These are phyloP conservation scores for Peromyscus nudipes DNA, from an alignment of 2,797 vertebrate species.

Conservation along the genomic window DNA sequence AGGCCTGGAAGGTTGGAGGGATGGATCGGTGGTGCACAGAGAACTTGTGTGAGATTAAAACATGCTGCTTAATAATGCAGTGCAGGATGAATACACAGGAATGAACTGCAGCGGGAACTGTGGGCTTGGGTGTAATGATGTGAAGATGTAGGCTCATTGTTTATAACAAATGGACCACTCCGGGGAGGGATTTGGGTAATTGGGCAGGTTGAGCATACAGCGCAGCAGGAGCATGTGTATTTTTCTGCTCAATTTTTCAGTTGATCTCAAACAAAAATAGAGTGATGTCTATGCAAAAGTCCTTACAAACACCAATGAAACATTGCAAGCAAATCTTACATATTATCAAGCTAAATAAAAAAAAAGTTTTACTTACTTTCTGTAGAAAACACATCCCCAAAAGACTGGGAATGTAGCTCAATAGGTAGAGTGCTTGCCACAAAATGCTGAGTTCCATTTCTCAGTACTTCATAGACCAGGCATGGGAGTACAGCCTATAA, in stretches of 20 bases:
- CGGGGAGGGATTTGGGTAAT: neutral
- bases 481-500: neutral
- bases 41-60: neutral
- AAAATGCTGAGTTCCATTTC: neutral
- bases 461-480: neutral
- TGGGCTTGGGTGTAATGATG: neutral
- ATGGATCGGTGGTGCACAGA: neutral
- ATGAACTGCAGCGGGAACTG: neutral
- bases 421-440: neutral
- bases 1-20: neutral
- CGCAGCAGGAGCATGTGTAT: neutral
- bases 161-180: neutral
- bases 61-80: neutral
- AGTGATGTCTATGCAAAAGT: neutral
- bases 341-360: neutral
- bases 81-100: neutral
- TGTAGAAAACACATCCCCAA: neutral
- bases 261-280: neutral
- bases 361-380: neutral
- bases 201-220: neutral
- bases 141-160: neutral
- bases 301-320: neutral
- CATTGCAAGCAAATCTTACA: neutral
- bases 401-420: neutral
- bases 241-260: neutral